Evolutionary conservation across 2,113 vertebrate genomes (phyloP), one percentile per base, ranked within the genome.

Genomic region (Mus spicilegus): DNA sequence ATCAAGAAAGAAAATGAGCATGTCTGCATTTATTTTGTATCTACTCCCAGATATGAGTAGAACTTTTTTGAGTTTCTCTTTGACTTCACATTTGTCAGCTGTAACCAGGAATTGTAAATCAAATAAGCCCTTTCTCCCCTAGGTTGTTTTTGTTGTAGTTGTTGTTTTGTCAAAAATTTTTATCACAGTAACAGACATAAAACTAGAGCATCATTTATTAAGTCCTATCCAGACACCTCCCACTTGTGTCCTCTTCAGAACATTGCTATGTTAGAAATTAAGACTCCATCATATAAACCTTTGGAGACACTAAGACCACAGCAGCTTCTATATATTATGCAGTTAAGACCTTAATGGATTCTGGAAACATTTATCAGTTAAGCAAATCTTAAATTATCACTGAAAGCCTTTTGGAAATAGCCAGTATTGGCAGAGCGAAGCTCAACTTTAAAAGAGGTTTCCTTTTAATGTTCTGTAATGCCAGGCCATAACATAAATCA

Each of bases 331-430:
- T 36, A 69, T 46, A 56, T 85, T 69, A 87, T 11, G 65, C 42
- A 56, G 11, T 90, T 85, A 90, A 54, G 61, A 90, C 16, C 7
- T 86, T 88, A 95, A 81, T 94, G 94, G 73, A 78, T 84, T 88
- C 3, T 75, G 11, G 19, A 89, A 89, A 90, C 39, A 75, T 63
- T 84, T 63, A 75, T 75, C 24, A 87, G 49, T 56, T 91, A 93
- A 87, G 26, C 20, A 87, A 73, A 89, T 84, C 6, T 39, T 93
- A 90, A 70, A 90, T 75, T 90, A 51, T 30, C 13, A 4, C 39
- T 89, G 33, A 73, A 90, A 90, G 20, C 89, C 5, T 20, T 91
- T 95, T 96, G 54, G 26, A 90, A 95, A 90, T 76, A n/a, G 51
- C 36, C 54, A 81, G 22, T 72, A 1, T 7, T 63, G 5, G 7